Evolutionary conservation across 1,140 invertebrate genomes (phyloP).

Genomic region (Trypoxylus dichotomus): DNA sequence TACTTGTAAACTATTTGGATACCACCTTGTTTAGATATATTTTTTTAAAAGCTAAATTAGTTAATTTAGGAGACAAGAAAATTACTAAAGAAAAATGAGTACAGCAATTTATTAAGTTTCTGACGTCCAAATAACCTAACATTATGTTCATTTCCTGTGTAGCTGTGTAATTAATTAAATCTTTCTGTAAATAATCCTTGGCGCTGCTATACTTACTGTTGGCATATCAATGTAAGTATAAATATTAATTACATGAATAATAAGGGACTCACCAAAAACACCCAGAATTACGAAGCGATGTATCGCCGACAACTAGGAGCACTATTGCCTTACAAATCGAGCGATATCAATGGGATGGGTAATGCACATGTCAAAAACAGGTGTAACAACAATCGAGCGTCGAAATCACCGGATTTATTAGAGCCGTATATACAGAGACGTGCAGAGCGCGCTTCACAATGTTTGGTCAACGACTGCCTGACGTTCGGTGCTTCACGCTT

Average conservation of each 20-base stretch:
- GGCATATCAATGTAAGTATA: not conserved
- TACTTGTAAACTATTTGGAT: too few relatives aligned
- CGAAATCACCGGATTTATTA: not conserved
- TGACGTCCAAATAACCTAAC: too few relatives aligned
- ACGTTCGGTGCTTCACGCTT: conserved; percentile 10
- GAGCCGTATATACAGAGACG: not conserved
- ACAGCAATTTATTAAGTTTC: too few relatives aligned
- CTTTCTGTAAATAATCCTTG: too few relatives aligned
- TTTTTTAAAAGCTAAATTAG: too few relatives aligned
- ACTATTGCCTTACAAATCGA: not conserved
- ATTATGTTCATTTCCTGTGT: too few relatives aligned
- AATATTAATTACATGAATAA: not conserved
- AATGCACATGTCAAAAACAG: conserved; percentile 16
- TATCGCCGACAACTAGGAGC: not conserved
- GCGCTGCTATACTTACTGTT: too few relatives aligned
- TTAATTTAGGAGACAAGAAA: too few relatives aligned
- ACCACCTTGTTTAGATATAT: too few relatives aligned
- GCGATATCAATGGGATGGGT: not conserved
- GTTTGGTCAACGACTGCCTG: conserved; percentile 13
- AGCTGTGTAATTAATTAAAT: too few relatives aligned
- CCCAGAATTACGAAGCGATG: not conserved
- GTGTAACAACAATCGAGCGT: not conserved
- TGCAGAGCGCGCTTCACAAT: not conserved
- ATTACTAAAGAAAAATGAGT: too few relatives aligned
- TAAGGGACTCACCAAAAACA: not conserved